phyloP scores from a whole-genome alignment of 1,140 invertebrate species.

The Drosophila punjabiensis region DNA sequence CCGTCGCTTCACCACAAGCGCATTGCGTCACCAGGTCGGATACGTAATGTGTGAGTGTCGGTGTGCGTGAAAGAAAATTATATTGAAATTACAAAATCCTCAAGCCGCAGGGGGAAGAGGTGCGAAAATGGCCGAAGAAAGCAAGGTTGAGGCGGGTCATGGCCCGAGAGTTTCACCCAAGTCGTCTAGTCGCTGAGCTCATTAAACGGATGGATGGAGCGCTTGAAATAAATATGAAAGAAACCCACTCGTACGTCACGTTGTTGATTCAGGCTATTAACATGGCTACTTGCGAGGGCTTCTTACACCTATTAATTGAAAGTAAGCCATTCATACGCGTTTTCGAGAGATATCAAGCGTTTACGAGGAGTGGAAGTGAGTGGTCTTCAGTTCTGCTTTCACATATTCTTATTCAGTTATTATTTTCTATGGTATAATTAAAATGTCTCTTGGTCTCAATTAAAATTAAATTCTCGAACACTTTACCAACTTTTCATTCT shows the following conservation, averaged over 20 bases:
- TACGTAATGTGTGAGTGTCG: conserved; percentile 52
- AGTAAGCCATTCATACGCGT: neutral
- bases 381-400: neutral
- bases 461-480: neutral
- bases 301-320: neutral
- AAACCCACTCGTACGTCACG: conserved; percentile 18
- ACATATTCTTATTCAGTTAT: neutral
- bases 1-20: conserved; percentile 52
- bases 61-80: conserved; percentile 65
- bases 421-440: too few relatives aligned
- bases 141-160: conserved; percentile 21
- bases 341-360: conserved; percentile 1
- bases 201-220: conserved; percentile 35
- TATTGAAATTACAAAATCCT: conserved; percentile 76
- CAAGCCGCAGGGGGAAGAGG: conserved; percentile 30
- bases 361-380: neutral
- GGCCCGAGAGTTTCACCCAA: conserved; percentile 20
- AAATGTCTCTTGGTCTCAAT: too few relatives aligned
- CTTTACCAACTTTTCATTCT: neutral
- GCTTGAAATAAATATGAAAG: conserved; percentile 17
- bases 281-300: neutral
- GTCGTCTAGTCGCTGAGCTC: conserved; percentile 52
- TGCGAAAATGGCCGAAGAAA: conserved; percentile 26
- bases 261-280: conserved; percentile 21
- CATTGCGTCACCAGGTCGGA: conserved; percentile 63